phyloP scores from a whole-genome alignment of 2,113 vertebrate genomes.

The Neodon shergylaensis region DNA sequence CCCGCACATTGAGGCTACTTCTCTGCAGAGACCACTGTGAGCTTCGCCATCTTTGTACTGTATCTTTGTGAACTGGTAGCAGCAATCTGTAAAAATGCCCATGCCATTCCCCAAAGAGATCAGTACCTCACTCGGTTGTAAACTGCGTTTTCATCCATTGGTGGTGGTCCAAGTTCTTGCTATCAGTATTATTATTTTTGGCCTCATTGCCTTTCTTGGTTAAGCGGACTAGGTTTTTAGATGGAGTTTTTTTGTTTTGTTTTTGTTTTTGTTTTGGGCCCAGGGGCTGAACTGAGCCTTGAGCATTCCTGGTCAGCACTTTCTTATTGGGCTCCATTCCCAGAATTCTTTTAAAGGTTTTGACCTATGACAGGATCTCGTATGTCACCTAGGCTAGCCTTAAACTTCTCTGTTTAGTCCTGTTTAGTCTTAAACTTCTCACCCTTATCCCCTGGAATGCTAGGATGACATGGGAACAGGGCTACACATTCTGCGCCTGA shows the following conservation, averaged over 20 bases:
- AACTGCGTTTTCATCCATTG: background rate
- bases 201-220: background rate
- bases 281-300: background rate
- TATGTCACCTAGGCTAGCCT: background rate
- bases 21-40: background rate
- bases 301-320: background rate
- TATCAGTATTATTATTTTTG: background rate
- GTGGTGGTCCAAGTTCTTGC: background rate
- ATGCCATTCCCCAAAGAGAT: background rate
- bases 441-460: fast-evolving
- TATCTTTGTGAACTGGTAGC: background rate
- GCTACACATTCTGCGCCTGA: background rate
- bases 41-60: background rate
- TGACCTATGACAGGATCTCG: background rate
- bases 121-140: background rate
- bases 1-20: background rate
- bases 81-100: background rate
- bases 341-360: background rate
- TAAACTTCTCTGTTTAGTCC: background rate
- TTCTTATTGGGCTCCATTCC: background rate
- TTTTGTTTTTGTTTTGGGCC: background rate
- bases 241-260: background rate
- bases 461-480: fast-evolving
- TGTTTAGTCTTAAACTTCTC: background rate
- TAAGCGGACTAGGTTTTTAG: background rate